These are phyloP conservation scores for Microtus pennsylvanicus DNA, from an alignment of 2,113 vertebrate genomes.

Conservation along the genomic window DNA sequence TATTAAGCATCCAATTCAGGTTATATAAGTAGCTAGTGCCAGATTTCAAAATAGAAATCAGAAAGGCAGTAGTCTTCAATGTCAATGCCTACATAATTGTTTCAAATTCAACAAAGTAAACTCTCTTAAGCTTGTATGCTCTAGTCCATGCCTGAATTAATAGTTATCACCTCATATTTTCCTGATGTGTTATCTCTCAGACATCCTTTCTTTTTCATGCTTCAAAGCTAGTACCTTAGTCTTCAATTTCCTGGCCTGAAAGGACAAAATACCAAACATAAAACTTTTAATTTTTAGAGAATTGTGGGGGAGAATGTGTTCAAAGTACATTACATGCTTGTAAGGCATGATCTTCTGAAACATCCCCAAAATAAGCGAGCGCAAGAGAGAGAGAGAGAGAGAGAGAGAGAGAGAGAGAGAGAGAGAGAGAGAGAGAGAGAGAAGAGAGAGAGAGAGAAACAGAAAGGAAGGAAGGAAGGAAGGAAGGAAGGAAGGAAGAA, in stretches of 20 bases:
- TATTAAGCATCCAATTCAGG: constrained; percentile 21
- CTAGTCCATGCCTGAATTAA: not conserved
- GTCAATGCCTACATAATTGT: not conserved
- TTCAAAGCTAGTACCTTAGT: not conserved
- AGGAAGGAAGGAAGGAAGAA: too few species aligned
- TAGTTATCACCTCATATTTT: constrained; percentile 21
- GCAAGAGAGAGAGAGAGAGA: too few species aligned
- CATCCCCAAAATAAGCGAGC: not conserved
- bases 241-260: not conserved
- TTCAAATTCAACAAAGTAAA: constrained; percentile 1
- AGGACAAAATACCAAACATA: constrained; percentile 51
- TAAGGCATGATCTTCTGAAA: not conserved
- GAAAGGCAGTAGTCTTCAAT: not conserved
- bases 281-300: constrained; percentile 5
- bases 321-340: not conserved
- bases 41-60: constrained; percentile 30
- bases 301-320: not conserved
- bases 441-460: too few species aligned
- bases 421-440: too few species aligned
- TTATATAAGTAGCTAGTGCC: not conserved
- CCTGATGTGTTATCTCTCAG: not conserved
- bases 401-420: too few species aligned
- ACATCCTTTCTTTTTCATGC: not conserved
- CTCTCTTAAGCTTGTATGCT: constrained; percentile 6
- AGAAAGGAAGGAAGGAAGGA: too few species aligned